phyloP scores from a whole-genome alignment of 1,140 invertebrate species.

The Apis cerana region DNA sequence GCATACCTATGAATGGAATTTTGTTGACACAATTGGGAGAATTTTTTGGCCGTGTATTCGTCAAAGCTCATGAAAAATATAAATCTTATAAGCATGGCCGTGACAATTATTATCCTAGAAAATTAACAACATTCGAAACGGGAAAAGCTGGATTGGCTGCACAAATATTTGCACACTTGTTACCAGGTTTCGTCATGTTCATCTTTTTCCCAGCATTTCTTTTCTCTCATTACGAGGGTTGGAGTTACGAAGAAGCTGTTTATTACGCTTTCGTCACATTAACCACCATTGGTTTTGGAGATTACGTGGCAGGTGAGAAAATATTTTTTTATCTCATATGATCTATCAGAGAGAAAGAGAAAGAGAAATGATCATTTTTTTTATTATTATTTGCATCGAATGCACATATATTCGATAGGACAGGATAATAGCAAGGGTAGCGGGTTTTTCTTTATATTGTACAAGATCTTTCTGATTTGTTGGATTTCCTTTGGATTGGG shows the following conservation, averaged over 20 bases:
- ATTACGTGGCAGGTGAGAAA: conserved; percentile 90
- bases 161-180: conserved; percentile 89
- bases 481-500: conserved; percentile 96
- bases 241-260: conserved; percentile 93
- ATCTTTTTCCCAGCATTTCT: conserved; percentile 95
- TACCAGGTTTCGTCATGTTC: conserved; percentile 94
- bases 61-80: conserved; percentile 87
- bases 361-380: background rate
- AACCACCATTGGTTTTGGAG: conserved; percentile 97
- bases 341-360: too few relatives aligned
- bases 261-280: conserved; percentile 96
- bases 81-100: conserved; percentile 87
- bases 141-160: conserved; percentile 86
- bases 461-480: conserved; percentile 88
- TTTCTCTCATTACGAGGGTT: conserved; percentile 93
- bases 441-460: conserved; percentile 84
- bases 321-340: background rate
- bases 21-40: conserved; percentile 90
- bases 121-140: conserved; percentile 80
- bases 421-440: conserved; percentile 81
- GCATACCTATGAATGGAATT: conserved; percentile 97
- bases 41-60: conserved; percentile 90
- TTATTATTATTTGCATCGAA: background rate
- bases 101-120: conserved; percentile 69
- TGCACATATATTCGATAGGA: conserved; percentile 58